Conservation (phyloP, 2,888 invertebrate species). For the Cecidostiba fungosa region DNA sequence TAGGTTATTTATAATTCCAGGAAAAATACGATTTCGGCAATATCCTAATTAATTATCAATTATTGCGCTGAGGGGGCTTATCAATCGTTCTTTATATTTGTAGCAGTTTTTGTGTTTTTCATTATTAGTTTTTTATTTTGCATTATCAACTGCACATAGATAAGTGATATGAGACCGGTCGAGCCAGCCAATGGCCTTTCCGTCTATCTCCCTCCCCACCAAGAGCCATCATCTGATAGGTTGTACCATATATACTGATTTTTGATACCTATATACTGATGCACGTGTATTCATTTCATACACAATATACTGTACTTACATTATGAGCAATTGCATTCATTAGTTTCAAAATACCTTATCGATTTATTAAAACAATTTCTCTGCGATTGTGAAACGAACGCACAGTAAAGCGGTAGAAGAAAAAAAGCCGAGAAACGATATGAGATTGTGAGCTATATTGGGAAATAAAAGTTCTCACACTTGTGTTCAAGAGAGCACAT, state of each 20-base stretch:
- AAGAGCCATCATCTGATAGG: background rate
- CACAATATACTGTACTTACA: background rate
- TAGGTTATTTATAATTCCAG: background rate
- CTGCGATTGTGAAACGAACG: background rate
- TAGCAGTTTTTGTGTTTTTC: background rate
- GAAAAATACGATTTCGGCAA: background rate
- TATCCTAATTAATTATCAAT: background rate
- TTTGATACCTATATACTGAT: background rate
- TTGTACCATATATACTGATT: background rate
- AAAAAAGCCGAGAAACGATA: background rate
- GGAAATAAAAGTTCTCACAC: background rate
- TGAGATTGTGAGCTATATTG: constrained; percentile 44
- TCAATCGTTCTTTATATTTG: background rate
- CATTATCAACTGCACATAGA: background rate
- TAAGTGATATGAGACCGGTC: background rate
- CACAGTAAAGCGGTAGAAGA: background rate
- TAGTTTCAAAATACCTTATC: constrained; percentile 45
- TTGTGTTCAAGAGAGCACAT: background rate
- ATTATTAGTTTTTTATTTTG: background rate
- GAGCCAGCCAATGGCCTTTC: background rate
- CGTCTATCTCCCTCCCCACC: background rate
- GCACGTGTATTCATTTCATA: background rate
- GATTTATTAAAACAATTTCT: background rate
- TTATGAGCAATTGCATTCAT: background rate
- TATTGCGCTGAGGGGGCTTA: background rate